Percentiles rank a stretch among this genome's conserved stretches.
Conservation (phyloP, 2,888 invertebrate species). For the Thyatira batis region DNA sequence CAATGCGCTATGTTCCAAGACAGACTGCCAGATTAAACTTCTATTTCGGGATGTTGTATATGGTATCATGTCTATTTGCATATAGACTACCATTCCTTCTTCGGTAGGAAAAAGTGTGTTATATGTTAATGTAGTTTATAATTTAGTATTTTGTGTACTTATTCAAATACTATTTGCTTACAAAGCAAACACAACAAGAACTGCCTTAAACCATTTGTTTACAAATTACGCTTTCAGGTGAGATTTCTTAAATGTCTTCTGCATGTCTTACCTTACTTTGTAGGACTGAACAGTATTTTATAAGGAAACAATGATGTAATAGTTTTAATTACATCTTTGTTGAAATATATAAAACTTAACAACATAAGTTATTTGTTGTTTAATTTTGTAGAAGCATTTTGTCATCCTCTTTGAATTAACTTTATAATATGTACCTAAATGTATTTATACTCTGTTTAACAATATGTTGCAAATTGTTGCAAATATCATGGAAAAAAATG, state of each 20-base stretch:
- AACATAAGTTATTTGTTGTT: neutral
- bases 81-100: slow-evolving; percentile 83
- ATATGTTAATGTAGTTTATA: neutral
- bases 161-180: slow-evolving; percentile 1
- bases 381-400: too few species aligned
- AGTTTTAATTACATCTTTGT: neutral
- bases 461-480: neutral
- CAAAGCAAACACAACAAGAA: slow-evolving; percentile 8
- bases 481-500: neutral
- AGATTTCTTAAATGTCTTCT: neutral
- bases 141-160: slow-evolving; percentile 4
- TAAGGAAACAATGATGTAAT: neutral
- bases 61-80: slow-evolving; percentile 90
- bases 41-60: slow-evolving; percentile 94
- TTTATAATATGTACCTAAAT: neutral
- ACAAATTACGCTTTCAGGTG: neutral
- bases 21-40: slow-evolving; percentile 95
- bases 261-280: neutral
- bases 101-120: slow-evolving; percentile 33
- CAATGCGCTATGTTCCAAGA: slow-evolving; percentile 91
- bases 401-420: neutral
- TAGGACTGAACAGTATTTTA: slow-evolving; percentile 5
- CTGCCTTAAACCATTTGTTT: slow-evolving; percentile 12
- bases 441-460: neutral
- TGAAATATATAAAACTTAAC: neutral